These are phyloP conservation scores for Catotricha subobsoleta DNA, from an alignment of 2,888 invertebrate species.

Conservation along the genomic window DNA sequence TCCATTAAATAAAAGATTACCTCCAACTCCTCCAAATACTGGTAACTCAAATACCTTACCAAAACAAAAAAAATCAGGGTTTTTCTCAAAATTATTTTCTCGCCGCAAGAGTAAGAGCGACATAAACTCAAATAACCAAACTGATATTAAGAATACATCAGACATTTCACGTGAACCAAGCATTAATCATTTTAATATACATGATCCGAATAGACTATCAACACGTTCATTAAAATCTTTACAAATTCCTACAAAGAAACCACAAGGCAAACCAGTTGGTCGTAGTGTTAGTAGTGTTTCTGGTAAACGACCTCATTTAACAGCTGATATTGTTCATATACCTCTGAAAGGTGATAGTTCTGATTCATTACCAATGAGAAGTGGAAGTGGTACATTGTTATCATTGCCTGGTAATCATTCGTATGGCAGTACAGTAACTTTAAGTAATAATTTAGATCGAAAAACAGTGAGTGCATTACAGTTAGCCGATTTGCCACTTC, in stretches of 20 bases:
- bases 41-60: constrained; percentile 29
- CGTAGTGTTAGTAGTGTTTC: constrained; percentile 43
- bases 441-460: constrained; percentile 25
- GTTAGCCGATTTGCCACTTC: constrained; percentile 27
- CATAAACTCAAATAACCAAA: constrained; percentile 15
- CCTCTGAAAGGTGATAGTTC: constrained; percentile 42
- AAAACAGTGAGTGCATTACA: constrained; percentile 29
- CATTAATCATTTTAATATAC: constrained; percentile 19
- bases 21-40: constrained; percentile 29
- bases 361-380: constrained; percentile 25
- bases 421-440: constrained; percentile 25
- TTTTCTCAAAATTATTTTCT: constrained; percentile 45
- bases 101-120: constrained; percentile 36
- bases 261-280: constrained; percentile 33
- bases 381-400: constrained; percentile 22
- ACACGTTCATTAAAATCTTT: constrained; percentile 21
- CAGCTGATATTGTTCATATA: constrained; percentile 41
- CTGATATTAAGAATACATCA: background rate
- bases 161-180: constrained; percentile 23
- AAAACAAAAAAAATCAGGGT: constrained; percentile 40
- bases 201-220: constrained; percentile 22
- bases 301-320: constrained; percentile 37
- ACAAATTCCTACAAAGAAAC: constrained; percentile 27
- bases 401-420: constrained; percentile 32
- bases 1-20: constrained; percentile 37